Conservation (phyloP, 2,113 vertebrate genomes). For the mouse (Mus musculus) region GRCm39 chr1:129827501-129828000, state of each 20-base stretch:
- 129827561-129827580: neutral
- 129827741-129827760: neutral
- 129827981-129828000: neutral
- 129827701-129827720: neutral
- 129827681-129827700: neutral
- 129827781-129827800: neutral
- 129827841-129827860: neutral
- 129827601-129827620: neutral
- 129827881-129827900: too few relatives aligned
- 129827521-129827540: neutral
- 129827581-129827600: neutral
- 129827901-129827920: neutral
- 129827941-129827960: neutral
- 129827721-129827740: neutral
- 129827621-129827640: neutral
- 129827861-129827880: too few relatives aligned
- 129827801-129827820: neutral
- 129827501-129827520: neutral
- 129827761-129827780: neutral
- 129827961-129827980: neutral
- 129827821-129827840: neutral
- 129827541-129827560: neutral
- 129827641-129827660: slow-evolving; percentile 9
- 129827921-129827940: neutral
- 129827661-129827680: neutral